phyloP scores from a whole-genome alignment of 2,113 vertebrate species.

The Dipodomys merriami region DNA sequence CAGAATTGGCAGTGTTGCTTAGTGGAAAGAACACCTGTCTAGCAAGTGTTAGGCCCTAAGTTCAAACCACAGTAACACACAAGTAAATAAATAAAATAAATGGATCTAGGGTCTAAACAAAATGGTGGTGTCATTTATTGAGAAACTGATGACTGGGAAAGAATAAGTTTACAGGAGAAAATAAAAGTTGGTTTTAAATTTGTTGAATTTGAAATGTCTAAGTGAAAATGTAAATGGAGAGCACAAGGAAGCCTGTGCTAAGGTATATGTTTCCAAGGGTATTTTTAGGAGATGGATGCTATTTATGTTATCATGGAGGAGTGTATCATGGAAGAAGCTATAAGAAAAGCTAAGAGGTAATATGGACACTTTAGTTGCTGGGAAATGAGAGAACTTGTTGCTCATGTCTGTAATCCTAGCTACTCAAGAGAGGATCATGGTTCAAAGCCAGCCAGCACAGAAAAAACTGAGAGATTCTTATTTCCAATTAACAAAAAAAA shows the following conservation, averaged over 20 bases:
- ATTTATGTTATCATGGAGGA: neutral
- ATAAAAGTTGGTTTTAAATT: slow-evolving; percentile 42
- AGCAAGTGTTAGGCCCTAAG: too few relatives aligned
- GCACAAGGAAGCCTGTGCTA: neutral
- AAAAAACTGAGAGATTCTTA: too few relatives aligned
- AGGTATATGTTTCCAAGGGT: neutral
- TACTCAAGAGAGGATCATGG: too few relatives aligned
- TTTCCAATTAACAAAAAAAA: too few relatives aligned
- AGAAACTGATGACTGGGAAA: neutral
- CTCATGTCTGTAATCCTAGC: too few relatives aligned
- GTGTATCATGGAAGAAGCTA: neutral
- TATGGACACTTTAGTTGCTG: neutral
- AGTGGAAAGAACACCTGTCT: too few relatives aligned
- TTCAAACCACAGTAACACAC: too few relatives aligned
- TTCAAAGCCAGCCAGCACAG: too few relatives aligned
- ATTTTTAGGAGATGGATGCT: neutral
- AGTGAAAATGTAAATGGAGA: neutral
- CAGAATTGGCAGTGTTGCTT: too few relatives aligned
- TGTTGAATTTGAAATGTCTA: slow-evolving; percentile 24
- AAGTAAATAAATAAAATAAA: too few relatives aligned
- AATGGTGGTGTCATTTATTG: slow-evolving; percentile 1
- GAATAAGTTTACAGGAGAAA: neutral
- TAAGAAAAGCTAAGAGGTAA: neutral
- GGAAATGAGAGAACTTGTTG: neutral
- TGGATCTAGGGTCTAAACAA: neutral